Percentiles rank a stretch among this genome's conserved stretches.
Evolutionary conservation across 2,797 vertebrate species (phyloP).

Genomic region (Heterohyrax brucei): DNA sequence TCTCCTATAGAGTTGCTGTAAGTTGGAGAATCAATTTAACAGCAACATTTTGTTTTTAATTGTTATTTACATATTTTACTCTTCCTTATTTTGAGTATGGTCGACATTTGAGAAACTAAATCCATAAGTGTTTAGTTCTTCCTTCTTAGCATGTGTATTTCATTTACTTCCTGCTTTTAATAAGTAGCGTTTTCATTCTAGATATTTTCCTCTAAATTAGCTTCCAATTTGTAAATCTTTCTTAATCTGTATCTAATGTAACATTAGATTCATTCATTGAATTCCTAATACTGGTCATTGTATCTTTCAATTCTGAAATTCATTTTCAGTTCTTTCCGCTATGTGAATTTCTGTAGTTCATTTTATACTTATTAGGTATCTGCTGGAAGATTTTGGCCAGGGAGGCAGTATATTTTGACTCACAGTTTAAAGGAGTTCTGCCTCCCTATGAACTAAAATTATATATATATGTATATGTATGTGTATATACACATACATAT

Average conservation of each 20-base stretch:
- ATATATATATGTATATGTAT: no score
- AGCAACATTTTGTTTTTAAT: no score
- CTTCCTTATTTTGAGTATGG: not conserved
- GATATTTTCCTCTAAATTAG: not conserved
- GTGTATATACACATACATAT: no score
- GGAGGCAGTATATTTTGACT: not conserved
- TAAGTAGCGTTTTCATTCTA: not conserved
- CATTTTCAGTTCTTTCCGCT: not conserved
- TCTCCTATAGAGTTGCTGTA: no score
- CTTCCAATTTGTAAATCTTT: not conserved
- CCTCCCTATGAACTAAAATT: no score
- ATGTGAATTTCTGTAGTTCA: not conserved
- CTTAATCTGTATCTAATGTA: not conserved
- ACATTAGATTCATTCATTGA: not conserved
- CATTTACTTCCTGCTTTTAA: no score
- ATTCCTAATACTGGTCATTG: not conserved
- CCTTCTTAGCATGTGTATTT: no score
- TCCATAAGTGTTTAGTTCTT: no score
- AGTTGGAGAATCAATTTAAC: no score
- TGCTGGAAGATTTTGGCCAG: not conserved
- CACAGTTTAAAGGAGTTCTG: not conserved
- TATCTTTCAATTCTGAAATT: not conserved
- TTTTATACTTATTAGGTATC: not conserved
- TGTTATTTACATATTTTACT: not conserved
- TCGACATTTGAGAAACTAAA: not conserved